These are phyloP conservation scores for Anoplolepis gracilipes DNA, from an alignment of 1,140 invertebrate species.

Conservation along the genomic window DNA sequence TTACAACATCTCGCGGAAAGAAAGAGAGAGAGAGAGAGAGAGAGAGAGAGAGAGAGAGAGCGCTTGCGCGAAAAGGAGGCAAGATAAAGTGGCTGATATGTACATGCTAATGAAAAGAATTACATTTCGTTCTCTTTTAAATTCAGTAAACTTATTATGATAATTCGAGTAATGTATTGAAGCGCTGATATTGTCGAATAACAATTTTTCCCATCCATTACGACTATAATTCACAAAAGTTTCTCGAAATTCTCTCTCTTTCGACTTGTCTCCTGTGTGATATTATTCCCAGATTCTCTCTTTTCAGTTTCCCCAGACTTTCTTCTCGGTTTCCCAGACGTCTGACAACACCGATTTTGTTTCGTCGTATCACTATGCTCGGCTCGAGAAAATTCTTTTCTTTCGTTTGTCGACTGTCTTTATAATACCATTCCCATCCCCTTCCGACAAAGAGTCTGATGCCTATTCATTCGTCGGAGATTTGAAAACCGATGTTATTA, in stretches of 20 bases:
- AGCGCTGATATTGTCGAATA: not conserved
- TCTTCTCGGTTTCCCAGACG: not conserved
- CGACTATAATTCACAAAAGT: not conserved
- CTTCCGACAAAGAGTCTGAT: conserved; percentile 39
- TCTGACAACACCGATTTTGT: conserved; percentile 33
- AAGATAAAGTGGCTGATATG: not conserved
- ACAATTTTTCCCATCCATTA: not conserved
- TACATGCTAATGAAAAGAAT: conserved; percentile 23
- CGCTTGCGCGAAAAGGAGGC: not conserved
- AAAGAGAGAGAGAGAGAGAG: too few relatives aligned
- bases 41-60: too few relatives aligned
- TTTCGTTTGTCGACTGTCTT: conserved; percentile 27
- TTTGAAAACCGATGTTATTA: conserved; percentile 57
- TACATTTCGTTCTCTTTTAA: not conserved
- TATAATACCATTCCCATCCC: not conserved
- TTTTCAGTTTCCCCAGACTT: conserved; percentile 14
- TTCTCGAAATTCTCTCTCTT: not conserved
- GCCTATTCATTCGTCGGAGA: conserved; percentile 53
- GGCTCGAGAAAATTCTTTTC: not conserved
- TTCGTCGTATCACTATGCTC: conserved; percentile 13
- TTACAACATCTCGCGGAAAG: not conserved
- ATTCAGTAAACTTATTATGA: not conserved
- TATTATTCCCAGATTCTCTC: not conserved
- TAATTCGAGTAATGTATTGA: not conserved
- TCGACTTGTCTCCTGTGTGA: not conserved